phyloP scores from a whole-genome alignment of 2,888 invertebrate species.

The Caenorhabditis macrosperma region DNA sequence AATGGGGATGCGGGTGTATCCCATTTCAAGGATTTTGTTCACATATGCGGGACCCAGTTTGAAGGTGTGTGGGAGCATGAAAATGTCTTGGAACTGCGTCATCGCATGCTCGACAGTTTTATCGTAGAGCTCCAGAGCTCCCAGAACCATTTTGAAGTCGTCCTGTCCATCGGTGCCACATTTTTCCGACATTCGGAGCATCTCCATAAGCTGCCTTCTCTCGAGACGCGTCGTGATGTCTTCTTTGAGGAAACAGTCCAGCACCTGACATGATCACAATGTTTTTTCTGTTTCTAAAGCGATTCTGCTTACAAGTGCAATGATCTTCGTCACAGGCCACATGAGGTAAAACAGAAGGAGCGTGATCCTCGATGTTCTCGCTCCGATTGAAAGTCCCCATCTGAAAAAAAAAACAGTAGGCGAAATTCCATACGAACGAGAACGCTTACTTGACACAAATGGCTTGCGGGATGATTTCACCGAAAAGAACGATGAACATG shows the following conservation, averaged over 20 bases:
- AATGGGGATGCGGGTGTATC: constrained; percentile 96
- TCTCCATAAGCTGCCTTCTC: constrained; percentile 93
- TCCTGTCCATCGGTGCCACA: constrained; percentile 43
- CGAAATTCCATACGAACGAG: too few relatives aligned
- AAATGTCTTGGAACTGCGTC: constrained; percentile 96
- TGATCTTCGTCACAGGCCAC: constrained; percentile 84
- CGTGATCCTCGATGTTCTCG: constrained; percentile 89
- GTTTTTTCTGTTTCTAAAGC: constrained; percentile 36
- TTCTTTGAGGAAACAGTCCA: constrained; percentile 85
- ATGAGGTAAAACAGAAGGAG: constrained; percentile 94
- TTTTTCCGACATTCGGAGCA: constrained; percentile 84
- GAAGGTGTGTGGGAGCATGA: constrained; percentile 93
- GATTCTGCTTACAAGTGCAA: constrained; percentile 86
- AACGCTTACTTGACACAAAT: constrained; percentile 79
- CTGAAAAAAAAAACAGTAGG: constrained; percentile 85
- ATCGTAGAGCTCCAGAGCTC: constrained; percentile 93
- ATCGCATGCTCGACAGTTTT: constrained; percentile 95
- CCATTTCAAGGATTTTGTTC: constrained; percentile 91
- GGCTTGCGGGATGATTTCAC: constrained; percentile 85
- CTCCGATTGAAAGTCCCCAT: constrained; percentile 77
- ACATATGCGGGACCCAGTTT: constrained; percentile 94
- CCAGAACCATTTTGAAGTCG: constrained; percentile 82
- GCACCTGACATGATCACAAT: constrained; percentile 63
- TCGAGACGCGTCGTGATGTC: constrained; percentile 96
- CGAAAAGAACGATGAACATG: constrained; percentile 94